phyloP scores from a whole-genome alignment of 1,140 invertebrate species.

The Alviniconcha marisindica region DNA sequence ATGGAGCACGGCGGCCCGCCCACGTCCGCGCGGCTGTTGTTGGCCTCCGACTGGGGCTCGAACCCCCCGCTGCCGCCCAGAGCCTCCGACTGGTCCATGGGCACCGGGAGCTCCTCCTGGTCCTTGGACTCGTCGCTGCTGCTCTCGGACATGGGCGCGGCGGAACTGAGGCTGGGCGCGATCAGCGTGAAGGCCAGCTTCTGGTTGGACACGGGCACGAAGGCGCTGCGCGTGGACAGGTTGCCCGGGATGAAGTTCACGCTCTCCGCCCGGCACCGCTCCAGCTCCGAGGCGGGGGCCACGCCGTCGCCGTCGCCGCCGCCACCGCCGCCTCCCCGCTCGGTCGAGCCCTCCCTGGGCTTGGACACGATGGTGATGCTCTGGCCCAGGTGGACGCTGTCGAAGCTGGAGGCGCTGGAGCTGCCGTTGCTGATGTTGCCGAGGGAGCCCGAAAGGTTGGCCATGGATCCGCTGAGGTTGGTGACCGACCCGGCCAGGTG shows the following conservation, averaged over 20 bases:
- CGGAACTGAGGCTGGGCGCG: background rate
- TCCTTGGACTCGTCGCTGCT: background rate
- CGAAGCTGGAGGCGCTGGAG: too few species aligned
- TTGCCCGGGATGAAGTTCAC: constrained; percentile 28
- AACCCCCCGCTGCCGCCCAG: constrained; percentile 23
- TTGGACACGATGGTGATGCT: background rate
- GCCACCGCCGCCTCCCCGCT: background rate
- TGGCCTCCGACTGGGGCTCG: constrained; percentile 4
- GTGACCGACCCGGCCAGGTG: background rate
- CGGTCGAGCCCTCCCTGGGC: background rate
- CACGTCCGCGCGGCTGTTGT: background rate
- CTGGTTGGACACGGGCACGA: constrained; percentile 61
- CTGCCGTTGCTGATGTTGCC: too few species aligned
- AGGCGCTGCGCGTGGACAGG: constrained; percentile 56
- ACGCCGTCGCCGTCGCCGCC: background rate
- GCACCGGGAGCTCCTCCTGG: background rate
- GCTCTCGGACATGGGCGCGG: background rate
- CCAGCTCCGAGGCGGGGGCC: background rate
- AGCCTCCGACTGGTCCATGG: constrained; percentile 16
- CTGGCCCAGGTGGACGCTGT: background rate
- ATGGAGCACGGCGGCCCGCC: background rate
- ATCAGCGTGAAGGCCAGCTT: constrained; percentile 31
- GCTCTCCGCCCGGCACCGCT: background rate
- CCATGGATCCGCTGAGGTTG: background rate
- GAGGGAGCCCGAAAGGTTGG: background rate